Percentiles rank a stretch among this genome's conserved stretches.
phyloP scores from a whole-genome alignment of 2,113 vertebrate genomes.

The Loxodonta africana region DNA sequence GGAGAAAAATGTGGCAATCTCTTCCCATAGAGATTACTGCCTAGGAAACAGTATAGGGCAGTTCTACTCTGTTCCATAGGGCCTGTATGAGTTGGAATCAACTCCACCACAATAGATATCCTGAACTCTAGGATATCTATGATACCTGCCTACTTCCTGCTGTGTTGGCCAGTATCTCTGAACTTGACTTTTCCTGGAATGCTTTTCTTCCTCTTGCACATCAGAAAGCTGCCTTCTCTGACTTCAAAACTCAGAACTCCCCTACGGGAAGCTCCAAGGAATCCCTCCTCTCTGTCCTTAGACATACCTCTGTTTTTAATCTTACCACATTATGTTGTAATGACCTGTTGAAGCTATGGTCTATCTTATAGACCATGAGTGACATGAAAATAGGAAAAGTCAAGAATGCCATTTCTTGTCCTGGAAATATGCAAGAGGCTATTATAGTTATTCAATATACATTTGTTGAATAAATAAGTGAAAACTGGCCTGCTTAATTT shows the following conservation, averaged over 20 bases:
- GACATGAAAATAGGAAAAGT: not conserved
- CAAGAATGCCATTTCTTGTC: not conserved
- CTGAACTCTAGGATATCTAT: not conserved
- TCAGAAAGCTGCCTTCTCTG: not conserved
- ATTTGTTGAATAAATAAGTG: not conserved
- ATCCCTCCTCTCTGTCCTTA: not conserved
- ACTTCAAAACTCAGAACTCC: not conserved
- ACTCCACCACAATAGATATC: not conserved
- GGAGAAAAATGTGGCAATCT: not conserved
- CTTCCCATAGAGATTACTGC: not conserved
- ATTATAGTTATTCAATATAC: not conserved
- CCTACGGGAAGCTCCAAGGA: too few species aligned
- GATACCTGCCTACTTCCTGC: not conserved
- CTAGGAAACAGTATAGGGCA: not conserved
- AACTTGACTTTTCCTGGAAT: fast-evolving
- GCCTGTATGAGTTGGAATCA: not conserved
- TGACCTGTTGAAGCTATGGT: not conserved
- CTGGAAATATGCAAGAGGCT: not conserved
- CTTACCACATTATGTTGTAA: not conserved
- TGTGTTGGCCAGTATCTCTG: not conserved
- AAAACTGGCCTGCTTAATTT: not conserved
- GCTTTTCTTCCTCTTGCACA: too few species aligned
- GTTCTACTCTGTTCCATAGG: not conserved
- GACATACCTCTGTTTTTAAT: not conserved
- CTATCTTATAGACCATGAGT: not conserved